Evolutionary conservation across 2,113 vertebrate genomes (phyloP).

Genomic region (Centropus unirufus): DNA sequence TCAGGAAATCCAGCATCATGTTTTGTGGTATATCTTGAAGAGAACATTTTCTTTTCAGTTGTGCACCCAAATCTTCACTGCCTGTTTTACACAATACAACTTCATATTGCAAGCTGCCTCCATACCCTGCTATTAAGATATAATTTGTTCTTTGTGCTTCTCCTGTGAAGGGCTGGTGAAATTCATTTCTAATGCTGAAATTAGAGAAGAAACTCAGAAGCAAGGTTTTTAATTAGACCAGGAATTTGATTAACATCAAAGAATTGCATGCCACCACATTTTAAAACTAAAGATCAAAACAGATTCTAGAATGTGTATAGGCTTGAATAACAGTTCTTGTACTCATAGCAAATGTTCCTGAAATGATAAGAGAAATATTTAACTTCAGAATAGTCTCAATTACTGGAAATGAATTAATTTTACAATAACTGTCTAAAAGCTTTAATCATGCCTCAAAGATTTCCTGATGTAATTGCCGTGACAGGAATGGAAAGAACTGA

Average conservation of each 20-base stretch:
- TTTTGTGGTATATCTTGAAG: constrained; percentile 25
- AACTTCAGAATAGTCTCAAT: background rate
- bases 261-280: background rate
- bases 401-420: background rate
- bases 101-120: background rate
- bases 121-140: background rate
- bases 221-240: background rate
- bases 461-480: background rate
- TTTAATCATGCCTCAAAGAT: constrained; percentile 7
- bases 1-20: constrained; percentile 19
- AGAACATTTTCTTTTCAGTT: constrained; percentile 4
- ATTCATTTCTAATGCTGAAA: background rate
- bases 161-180: background rate
- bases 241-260: background rate
- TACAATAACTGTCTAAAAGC: background rate
- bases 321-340: background rate
- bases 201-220: constrained; percentile 6
- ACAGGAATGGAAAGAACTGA: background rate
- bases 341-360: background rate
- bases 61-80: constrained; percentile 13
- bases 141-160: constrained; percentile 12
- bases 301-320: background rate
- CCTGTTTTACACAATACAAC: background rate
- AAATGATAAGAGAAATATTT: background rate
- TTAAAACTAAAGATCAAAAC: background rate